phyloP scores from a whole-genome alignment of 2,888 invertebrate species.

The Lepidocyrtoides sp. region DNA sequence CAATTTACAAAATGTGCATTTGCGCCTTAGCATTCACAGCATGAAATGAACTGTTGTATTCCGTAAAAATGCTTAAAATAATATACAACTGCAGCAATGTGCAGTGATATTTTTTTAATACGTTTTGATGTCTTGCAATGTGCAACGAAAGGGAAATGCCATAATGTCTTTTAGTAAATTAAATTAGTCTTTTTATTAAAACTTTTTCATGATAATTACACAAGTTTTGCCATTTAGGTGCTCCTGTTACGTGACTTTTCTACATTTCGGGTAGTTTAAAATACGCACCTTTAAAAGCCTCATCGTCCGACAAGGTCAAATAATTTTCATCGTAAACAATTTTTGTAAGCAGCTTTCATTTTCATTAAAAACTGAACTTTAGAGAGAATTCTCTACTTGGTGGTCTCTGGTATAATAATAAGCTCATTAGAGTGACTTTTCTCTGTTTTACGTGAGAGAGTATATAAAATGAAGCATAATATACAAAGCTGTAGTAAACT shows the following conservation, averaged over 20 bases:
- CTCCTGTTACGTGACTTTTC: not conserved
- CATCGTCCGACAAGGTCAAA: constrained; percentile 22
- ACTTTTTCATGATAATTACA: constrained; percentile 3
- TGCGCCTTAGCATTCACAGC: not conserved
- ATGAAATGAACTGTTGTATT: not conserved
- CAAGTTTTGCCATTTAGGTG: constrained; percentile 35
- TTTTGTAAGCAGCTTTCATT: not conserved
- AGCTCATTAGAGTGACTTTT: constrained; percentile 27
- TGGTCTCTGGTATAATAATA: constrained; percentile 1
- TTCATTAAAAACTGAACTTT: constrained; percentile 6
- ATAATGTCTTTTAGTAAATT: constrained; percentile 22
- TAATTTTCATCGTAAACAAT: not conserved
- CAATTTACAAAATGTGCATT: too few relatives aligned
- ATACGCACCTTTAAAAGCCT: not conserved
- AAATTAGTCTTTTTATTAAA: constrained; percentile 21
- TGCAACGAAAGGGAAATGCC: not conserved
- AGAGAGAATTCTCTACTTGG: not conserved
- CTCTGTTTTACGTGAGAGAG: not conserved
- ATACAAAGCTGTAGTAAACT: not conserved
- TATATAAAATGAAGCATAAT: not conserved
- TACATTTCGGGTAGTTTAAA: not conserved
- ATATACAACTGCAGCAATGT: not conserved
- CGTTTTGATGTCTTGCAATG: not conserved
- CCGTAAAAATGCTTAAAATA: not conserved
- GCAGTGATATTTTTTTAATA: not conserved